Evolutionary conservation across 1,140 invertebrate species (phyloP).

Genomic region (Nephotettix cincticeps): DNA sequence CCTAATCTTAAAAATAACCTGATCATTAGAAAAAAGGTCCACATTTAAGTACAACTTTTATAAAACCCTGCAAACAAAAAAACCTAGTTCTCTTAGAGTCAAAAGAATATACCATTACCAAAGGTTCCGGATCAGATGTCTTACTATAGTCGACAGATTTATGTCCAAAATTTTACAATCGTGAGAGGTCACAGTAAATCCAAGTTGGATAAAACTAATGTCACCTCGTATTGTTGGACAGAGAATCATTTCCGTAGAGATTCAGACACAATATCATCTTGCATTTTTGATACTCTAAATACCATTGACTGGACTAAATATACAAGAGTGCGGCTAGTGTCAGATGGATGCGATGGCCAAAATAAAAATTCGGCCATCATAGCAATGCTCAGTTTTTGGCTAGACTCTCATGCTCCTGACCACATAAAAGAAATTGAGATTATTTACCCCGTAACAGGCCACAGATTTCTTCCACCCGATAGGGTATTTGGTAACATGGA

Average conservation of each 20-base stretch:
- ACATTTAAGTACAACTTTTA: conserved; percentile 44
- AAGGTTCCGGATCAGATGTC: conserved; percentile 44
- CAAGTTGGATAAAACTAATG: conserved; percentile 35
- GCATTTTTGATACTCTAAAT: conserved; percentile 39
- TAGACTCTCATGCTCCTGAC: conserved; percentile 33
- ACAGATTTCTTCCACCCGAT: conserved; percentile 43
- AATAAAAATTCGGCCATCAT: conserved; percentile 45
- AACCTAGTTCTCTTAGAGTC: conserved; percentile 43
- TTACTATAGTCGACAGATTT: conserved; percentile 43
- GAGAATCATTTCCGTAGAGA: conserved; percentile 40
- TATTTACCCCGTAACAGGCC: conserved; percentile 39
- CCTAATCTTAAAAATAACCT: conserved; percentile 29
- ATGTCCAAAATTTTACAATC: conserved; percentile 44
- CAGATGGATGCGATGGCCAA: conserved; percentile 42
- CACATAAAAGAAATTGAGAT: conserved; percentile 39
- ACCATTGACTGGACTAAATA: conserved; percentile 33
- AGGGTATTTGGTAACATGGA: conserved; percentile 43
- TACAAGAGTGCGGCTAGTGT: conserved; percentile 37
- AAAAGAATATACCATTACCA: conserved; percentile 43
- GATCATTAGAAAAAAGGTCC: conserved; percentile 35
- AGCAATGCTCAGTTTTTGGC: conserved; percentile 38
- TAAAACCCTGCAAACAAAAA: conserved; percentile 37
- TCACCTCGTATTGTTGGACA: conserved; percentile 42
- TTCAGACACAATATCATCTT: conserved; percentile 41
- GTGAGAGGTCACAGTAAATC: conserved; percentile 38